These are phyloP conservation scores for Zaprionus ghesquierei DNA, from an alignment of 1,140 invertebrate species.

Conservation along the genomic window DNA sequence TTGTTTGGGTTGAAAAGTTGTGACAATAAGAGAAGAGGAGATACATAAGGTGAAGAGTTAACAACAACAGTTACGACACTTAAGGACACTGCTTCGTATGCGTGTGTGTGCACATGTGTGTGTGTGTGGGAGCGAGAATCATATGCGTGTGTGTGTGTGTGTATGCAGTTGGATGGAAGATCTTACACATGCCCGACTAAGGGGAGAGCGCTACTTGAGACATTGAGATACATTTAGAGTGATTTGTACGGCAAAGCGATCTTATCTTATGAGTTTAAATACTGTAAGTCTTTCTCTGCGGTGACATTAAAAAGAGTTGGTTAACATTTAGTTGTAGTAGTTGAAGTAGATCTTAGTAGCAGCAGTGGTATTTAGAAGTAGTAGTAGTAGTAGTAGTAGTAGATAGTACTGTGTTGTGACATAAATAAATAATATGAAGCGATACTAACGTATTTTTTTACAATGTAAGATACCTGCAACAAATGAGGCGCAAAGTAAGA, in stretches of 20 bases:
- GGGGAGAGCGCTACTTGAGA: constrained; percentile 36
- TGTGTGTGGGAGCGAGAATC: constrained; percentile 1
- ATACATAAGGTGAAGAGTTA: constrained; percentile 62
- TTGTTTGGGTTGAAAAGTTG: constrained; percentile 7
- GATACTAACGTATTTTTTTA: constrained; percentile 83
- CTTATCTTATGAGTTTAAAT: constrained; percentile 5
- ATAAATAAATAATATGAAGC: constrained; percentile 73
- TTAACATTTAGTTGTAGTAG: constrained; percentile 12
- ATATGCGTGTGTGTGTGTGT: constrained; percentile 8
- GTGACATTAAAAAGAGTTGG: constrained; percentile 38
- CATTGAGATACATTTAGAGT: constrained; percentile 15
- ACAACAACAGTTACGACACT: constrained; percentile 71
- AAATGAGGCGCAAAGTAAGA: constrained; percentile 80
- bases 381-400: constrained; percentile 27
- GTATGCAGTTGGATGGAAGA: constrained; percentile 43
- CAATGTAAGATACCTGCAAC: constrained; percentile 82
- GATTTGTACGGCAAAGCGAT: constrained; percentile 6
- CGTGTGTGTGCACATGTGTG: neutral
- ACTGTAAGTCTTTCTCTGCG: constrained; percentile 25
- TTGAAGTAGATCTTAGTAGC: neutral
- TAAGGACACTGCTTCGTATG: constrained; percentile 39
- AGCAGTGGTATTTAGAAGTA: constrained; percentile 21
- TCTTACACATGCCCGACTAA: constrained; percentile 62
- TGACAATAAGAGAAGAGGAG: constrained; percentile 20
- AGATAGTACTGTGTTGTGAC: constrained; percentile 36